Percentiles rank a stretch among this genome's conserved stretches.
Conservation (phyloP, 2,888 invertebrate genomes). For the Yponomeuta plumbellus region DNA sequence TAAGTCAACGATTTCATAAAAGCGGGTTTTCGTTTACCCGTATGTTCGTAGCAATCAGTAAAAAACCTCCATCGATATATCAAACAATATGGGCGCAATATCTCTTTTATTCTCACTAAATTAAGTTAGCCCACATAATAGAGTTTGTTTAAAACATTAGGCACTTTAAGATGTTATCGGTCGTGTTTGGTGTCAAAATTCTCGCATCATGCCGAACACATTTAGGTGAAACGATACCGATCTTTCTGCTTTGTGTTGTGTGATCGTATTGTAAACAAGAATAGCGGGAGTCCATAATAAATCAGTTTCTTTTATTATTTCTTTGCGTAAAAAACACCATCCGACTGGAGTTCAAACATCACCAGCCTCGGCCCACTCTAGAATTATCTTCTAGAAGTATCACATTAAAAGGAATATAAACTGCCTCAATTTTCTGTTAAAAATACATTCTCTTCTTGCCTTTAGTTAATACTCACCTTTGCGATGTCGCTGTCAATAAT, state of each 20-base stretch:
- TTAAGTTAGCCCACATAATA: slow-evolving; percentile 71
- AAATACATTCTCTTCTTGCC: neutral
- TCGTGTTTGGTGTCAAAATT: slow-evolving; percentile 72
- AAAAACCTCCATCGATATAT: slow-evolving; percentile 43
- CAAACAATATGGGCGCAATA: slow-evolving; percentile 51
- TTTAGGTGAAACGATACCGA: slow-evolving; percentile 58
- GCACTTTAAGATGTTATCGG: slow-evolving; percentile 69
- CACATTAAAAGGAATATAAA: slow-evolving; percentile 5
- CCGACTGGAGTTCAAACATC: neutral
- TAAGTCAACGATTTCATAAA: neutral
- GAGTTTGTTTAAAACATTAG: slow-evolving; percentile 77
- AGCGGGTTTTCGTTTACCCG: slow-evolving; percentile 22
- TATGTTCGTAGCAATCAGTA: slow-evolving; percentile 7
- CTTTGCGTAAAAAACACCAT: slow-evolving; percentile 24
- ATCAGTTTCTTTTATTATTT: slow-evolving; percentile 43
- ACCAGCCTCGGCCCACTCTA: neutral
- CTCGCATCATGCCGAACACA: slow-evolving; percentile 73
- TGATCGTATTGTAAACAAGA: slow-evolving; percentile 68
- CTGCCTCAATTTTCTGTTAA: slow-evolving; percentile 8
- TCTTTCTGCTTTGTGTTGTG: slow-evolving; percentile 60
- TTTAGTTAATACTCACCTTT: slow-evolving; percentile 11
- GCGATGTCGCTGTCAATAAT: slow-evolving; percentile 9
- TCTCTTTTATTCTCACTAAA: slow-evolving; percentile 66
- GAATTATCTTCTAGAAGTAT: slow-evolving; percentile 7
- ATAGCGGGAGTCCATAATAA: slow-evolving; percentile 71